A percentile compares a stretch with the other conserved stretches of the same genome.
Conservation (phyloP, 2,113 vertebrate species). For the Galemys pyrenaicus region DNA sequence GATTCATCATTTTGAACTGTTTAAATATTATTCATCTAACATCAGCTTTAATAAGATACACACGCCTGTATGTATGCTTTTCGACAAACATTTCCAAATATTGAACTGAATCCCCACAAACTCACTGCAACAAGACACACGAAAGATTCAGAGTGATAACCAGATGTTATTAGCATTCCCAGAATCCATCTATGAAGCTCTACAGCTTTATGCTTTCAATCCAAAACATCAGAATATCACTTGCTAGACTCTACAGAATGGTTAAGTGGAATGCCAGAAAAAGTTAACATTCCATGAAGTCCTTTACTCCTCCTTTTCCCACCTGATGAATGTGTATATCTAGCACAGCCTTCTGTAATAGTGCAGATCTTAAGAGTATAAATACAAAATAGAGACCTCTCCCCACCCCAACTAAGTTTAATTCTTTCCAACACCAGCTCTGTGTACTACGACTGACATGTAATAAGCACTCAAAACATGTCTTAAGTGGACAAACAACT, state of each 20-base stretch:
- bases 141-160: slow-evolving; percentile 17
- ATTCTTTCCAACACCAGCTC: not conserved
- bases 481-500: slow-evolving; percentile 29
- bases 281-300: not conserved
- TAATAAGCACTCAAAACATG: slow-evolving; percentile 5
- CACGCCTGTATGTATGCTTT: not conserved
- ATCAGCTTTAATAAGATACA: not conserved
- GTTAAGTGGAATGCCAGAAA: not conserved
- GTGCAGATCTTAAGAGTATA: slow-evolving; percentile 18
- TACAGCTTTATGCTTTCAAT: slow-evolving; percentile 10
- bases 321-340: slow-evolving; percentile 21
- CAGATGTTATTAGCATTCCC: slow-evolving; percentile 5
- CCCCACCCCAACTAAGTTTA: not conserved
- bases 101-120: slow-evolving; percentile 31
- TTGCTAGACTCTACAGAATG: slow-evolving; percentile 36
- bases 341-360: slow-evolving; percentile 13
- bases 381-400: slow-evolving; percentile 35
- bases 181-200: slow-evolving; percentile 32
- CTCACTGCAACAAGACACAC: not conserved
- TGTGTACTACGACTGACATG: not conserved
- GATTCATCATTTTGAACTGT: slow-evolving; percentile 47
- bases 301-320: not conserved
- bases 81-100: slow-evolving; percentile 50
- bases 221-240: not conserved
- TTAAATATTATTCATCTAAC: not conserved